Evolutionary conservation across 2,113 vertebrate genomes (phyloP).

Genomic region (Ranitomeya imitator): DNA sequence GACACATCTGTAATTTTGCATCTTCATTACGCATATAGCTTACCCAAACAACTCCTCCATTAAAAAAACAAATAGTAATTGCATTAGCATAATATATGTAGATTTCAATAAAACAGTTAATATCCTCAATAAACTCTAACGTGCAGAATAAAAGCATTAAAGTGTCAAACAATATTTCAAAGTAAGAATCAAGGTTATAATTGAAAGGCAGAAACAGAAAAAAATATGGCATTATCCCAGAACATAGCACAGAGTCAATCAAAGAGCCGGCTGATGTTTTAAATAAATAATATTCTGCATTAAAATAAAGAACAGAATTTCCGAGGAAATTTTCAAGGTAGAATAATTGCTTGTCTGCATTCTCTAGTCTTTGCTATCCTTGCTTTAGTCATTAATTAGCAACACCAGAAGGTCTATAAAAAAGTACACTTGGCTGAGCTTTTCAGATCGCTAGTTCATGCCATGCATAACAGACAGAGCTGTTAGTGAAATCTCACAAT

Average conservation of each 20-base stretch:
- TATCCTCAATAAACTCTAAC: neutral
- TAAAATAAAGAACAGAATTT: slow-evolving; percentile 38
- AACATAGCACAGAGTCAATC: slow-evolving; percentile 30
- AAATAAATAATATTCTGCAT: slow-evolving; percentile 31
- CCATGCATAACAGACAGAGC: slow-evolving; percentile 11
- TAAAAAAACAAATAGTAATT: neutral
- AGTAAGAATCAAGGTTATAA: slow-evolving; percentile 40
- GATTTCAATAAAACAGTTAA: neutral
- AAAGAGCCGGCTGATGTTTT: slow-evolving; percentile 40
- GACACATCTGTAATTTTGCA: no score
- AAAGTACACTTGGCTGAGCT: slow-evolving; percentile 47
- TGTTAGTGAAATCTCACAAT: neutral
- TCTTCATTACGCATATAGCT: neutral
- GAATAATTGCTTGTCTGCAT: slow-evolving; percentile 46
- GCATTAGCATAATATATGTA: slow-evolving; percentile 15
- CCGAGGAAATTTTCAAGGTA: slow-evolving; percentile 43
- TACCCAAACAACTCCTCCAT: neutral
- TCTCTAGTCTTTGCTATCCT: slow-evolving; percentile 29
- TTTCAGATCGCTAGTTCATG: slow-evolving; percentile 47
- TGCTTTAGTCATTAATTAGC: slow-evolving; percentile 41
- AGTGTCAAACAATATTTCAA: neutral
- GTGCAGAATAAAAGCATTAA: neutral
- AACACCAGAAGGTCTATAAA: slow-evolving; percentile 49
- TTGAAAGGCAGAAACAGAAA: slow-evolving; percentile 19
- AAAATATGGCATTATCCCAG: slow-evolving; percentile 17